These are phyloP conservation scores for Botia almorhae DNA, from an alignment of 2,797 vertebrate genomes.

Conservation along the genomic window DNA sequence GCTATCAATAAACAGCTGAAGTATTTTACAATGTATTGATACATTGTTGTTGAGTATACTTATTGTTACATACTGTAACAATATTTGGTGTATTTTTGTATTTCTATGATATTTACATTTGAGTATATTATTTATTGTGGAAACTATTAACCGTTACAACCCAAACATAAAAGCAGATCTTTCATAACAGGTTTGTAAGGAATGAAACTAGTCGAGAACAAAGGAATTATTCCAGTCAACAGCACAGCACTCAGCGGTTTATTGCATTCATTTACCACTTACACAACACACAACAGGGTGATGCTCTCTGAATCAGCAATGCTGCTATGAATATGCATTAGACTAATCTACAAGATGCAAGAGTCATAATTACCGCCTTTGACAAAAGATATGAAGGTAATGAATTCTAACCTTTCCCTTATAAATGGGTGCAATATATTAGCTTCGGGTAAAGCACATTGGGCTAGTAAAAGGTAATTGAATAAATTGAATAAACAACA, in stretches of 20 bases:
- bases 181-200: constrained; percentile 12
- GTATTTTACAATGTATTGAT: too few species aligned
- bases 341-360: constrained; percentile 3
- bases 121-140: neutral
- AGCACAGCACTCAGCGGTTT: neutral
- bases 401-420: constrained; percentile 9
- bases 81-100: neutral
- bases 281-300: constrained; percentile 14
- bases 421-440: constrained; percentile 27
- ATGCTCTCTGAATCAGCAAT: constrained; percentile 37
- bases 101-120: neutral
- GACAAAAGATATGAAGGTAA: constrained; percentile 16
- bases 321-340: constrained; percentile 40
- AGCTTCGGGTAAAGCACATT: neutral
- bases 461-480: neutral
- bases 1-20: constrained; percentile 18
- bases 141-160: neutral
- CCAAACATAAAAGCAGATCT: constrained; percentile 1
- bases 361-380: constrained; percentile 15
- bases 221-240: constrained; percentile 8
- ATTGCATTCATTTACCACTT: constrained; percentile 6
- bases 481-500: neutral
- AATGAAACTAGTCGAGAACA: neutral
- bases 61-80: neutral
- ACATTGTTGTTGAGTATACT: too few species aligned